Evolutionary conservation across 2,888 invertebrate genomes (phyloP), one percentile per base, ranked within the genome.

Genomic region (Romanomermis culicivorax): DNA sequence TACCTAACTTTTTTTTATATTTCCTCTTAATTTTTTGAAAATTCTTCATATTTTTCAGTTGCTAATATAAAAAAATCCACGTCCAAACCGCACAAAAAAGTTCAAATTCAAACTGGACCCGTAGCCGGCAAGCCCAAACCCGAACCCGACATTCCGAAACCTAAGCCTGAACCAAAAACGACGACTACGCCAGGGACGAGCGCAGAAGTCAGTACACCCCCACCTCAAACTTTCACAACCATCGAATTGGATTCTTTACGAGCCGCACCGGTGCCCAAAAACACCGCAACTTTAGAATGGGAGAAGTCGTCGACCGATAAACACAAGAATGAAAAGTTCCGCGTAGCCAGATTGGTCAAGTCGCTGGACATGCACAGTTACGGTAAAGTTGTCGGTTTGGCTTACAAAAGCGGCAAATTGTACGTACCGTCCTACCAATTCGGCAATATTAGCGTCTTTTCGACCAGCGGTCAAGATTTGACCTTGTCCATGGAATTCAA

Each of bases 371-470:
- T 45, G 47, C 47, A 45, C 23, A 11, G 23, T 7, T 57, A 55
- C 30, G 57, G 57, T 4, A 53, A 57, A 43, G 53, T 57, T 11
- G 57, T 56, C 26, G 57, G 57, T 14, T 20, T 57, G 25, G 52
- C 53, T 23, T 53, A 42, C 29, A 23, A 45, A 7, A 20, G 48
- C 14, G 53, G 53, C 17, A 14, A 23, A 2, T 29, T 57, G n/a
- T 57, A 53, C 49, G 56, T 53, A 23, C 53, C 56, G 2, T 53
- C 56, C 14, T 48, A 52, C 27, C 49, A 49, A 17, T 26, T n/a
- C 3, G 57, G 57, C 29, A 56, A 56, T 27, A 54, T 57, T 27
- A 56, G 51, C 56, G 56, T 57, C 7, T 52, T 56, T n/a, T 20
- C 45, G 2, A 49, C 55, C 3, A 54, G 54, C 14, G 36, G 36